Evolutionary conservation across 2,797 vertebrate species (phyloP), one percentile per base, ranked within the genome.

Genomic region (Epinephelus coioides): DNA sequence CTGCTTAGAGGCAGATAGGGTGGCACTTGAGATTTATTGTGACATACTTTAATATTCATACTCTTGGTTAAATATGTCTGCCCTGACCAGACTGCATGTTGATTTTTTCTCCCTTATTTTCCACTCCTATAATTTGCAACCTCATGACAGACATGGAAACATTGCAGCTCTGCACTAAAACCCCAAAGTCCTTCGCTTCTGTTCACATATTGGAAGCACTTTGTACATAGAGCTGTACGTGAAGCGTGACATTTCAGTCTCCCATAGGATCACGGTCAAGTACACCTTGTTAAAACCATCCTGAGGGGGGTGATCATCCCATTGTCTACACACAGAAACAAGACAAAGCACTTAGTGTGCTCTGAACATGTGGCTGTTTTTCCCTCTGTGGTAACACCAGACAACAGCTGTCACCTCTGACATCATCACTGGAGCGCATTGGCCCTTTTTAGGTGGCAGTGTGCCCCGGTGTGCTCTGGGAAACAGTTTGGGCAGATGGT

Each of bases 381-480:
- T 15, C 10, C 54, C 69, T 60, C 63, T 62, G 80, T 78, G 83
- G 81, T 67, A 82, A 69, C 78, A 83, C 61, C 67, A 72, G 80
- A 79, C 69, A 81, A 86, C 79, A 87, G 87, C 90, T 91, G 86
- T 86, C 90, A 84, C 74, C 63, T 72, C 76, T 89, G 88, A 91
- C 86, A 88, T 88, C 84, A 91, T 84, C 78, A 55, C 75, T 62
- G 70, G 62, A 86, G 79, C 34, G 14, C 56, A 75, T n/a, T 66
- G 75, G 79, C 77, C 65, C 69, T 69, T 82, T 87, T 77, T 73
- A 78, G 76, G 83, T 85, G 86, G 88, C 86, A 79, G 59, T n/a
- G 62, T 73, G 73, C 69, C 85, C 73, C 21, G 2, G 23, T 69
- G 76, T 68, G 43, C 68, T 85, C 69, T 79, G 84, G 80, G 71